phyloP scores from a whole-genome alignment of 1,140 invertebrate species.

The Drosophila dunni region DNA sequence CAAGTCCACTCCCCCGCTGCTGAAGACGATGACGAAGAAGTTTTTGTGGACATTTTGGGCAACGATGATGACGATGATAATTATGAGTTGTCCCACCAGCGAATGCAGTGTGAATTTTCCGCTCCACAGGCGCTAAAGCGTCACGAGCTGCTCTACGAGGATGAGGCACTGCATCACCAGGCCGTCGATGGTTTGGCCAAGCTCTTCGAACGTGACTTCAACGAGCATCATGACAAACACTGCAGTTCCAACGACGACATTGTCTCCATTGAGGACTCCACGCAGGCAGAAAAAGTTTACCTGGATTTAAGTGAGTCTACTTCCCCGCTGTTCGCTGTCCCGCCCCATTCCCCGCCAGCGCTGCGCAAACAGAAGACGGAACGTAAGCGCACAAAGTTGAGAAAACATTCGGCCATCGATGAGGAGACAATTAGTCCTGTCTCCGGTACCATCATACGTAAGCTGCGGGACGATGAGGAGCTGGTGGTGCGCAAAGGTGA shows the following conservation, averaged over 20 bases:
- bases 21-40: conserved; percentile 54
- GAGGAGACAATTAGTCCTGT: conserved; percentile 99
- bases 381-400: conserved; percentile 88
- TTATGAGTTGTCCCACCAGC: neutral
- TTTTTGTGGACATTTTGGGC: conserved; percentile 67
- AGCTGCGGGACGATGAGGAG: conserved; percentile 91
- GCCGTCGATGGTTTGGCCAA: conserved; percentile 78
- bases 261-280: conserved; percentile 40
- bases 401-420: conserved; percentile 93
- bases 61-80: conserved; percentile 66
- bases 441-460: conserved; percentile 97
- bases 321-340: conserved; percentile 59
- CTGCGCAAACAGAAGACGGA: conserved; percentile 63
- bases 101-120: conserved; percentile 1
- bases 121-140: conserved; percentile 66
- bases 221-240: conserved; percentile 13
- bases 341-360: conserved; percentile 53
- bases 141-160: conserved; percentile 76
- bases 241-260: conserved; percentile 4
- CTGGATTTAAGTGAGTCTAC: conserved; percentile 85
- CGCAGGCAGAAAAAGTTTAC: conserved; percentile 84
- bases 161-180: conserved; percentile 77
- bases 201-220: conserved; percentile 76
- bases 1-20: neutral
- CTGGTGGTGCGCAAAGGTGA: conserved; percentile 94